Evolutionary conservation across 2,113 vertebrate genomes (phyloP), one percentile per base, ranked within the genome.

Genomic region (Lycocorax pyrrhopterus): DNA sequence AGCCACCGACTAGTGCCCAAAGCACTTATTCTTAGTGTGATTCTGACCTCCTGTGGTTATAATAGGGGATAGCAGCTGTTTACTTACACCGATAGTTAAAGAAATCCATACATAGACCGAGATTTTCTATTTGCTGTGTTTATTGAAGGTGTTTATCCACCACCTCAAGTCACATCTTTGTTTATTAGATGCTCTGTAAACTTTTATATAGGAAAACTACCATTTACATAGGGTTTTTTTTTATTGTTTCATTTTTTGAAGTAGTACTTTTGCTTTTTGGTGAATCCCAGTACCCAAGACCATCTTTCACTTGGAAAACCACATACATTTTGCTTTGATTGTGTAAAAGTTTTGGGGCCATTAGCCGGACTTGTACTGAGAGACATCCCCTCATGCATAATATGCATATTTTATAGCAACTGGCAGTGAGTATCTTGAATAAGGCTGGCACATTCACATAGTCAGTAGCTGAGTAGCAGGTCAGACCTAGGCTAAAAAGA

Each of bases 41-140:
- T 76, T 66, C 17, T 97, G 98, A 97, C 98, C 97, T 95, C 97
- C 39, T 92, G 97, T 67, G 97, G 97, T 85, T 59, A 3, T 23
- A 53, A 49, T 4, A 18, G 52, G 87, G 55, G 85, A 96, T 96
- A 72, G 74, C 97, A 95, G 14, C 19, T 87, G 15, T 55, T 79
- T 87, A 32, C 30, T 39, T 77, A 2, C 0, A 55, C 23, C 6
- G 33, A 7, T 16, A 29, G 37, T 29, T 76, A 32, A 59, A 72
- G 35, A 64, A 63, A 20, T 58, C 18, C 1, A 0, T 66, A 21
- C 12, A 9, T 5, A 56, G 35, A 13, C 20, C 67, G 26, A n/a
- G 20, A 25, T 60, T 71, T 90, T 60, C 27, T 59, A 0, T 56
- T 81, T 75, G 25, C 27, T 55, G 15, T 32, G 1, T 69, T 85